Conservation (phyloP, 2,797 vertebrate species). For the Takifugu ocellatus region DNA sequence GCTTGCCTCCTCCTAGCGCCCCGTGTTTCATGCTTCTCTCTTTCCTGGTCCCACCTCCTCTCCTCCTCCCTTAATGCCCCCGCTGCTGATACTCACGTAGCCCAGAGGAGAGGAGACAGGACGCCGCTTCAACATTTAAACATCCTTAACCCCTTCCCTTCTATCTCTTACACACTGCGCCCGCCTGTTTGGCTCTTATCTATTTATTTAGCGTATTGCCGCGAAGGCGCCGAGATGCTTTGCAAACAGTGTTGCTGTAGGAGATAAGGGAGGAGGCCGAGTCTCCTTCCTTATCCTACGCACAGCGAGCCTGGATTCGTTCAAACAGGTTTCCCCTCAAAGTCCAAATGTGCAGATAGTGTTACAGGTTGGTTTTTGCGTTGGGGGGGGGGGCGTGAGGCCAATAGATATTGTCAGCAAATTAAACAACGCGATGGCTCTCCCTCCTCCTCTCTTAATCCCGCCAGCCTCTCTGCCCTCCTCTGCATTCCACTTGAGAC, state of each 20-base stretch:
- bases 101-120: not conserved
- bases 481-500: slow-evolving; percentile 52
- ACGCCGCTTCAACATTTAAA: not conserved
- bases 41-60: not conserved
- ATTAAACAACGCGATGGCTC: slow-evolving; percentile 9
- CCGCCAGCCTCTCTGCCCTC: slow-evolving; percentile 28
- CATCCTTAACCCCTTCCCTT: slow-evolving; percentile 40
- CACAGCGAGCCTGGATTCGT: slow-evolving; percentile 43
- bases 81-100: no score
- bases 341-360: slow-evolving; percentile 2
- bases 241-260: slow-evolving; percentile 55
- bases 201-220: slow-evolving; percentile 64
- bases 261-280: slow-evolving; percentile 53
- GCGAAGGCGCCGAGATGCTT: slow-evolving; percentile 54
- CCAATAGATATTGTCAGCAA: not conserved
- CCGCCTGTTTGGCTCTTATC: slow-evolving; percentile 51
- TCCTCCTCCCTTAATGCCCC: not conserved
- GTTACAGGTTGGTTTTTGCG: slow-evolving; percentile 3
- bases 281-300: no score
- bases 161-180: slow-evolving; percentile 43
- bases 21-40: slow-evolving; percentile 17
- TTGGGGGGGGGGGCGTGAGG: not conserved
- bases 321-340: slow-evolving; percentile 42
- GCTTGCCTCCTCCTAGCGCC: slow-evolving; percentile 11
- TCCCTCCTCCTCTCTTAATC: slow-evolving; percentile 19